Percentiles rank a stretch among this genome's conserved stretches.
Conservation (phyloP, 2,888 invertebrate genomes). For the Keiferia lycopersicella region DNA sequence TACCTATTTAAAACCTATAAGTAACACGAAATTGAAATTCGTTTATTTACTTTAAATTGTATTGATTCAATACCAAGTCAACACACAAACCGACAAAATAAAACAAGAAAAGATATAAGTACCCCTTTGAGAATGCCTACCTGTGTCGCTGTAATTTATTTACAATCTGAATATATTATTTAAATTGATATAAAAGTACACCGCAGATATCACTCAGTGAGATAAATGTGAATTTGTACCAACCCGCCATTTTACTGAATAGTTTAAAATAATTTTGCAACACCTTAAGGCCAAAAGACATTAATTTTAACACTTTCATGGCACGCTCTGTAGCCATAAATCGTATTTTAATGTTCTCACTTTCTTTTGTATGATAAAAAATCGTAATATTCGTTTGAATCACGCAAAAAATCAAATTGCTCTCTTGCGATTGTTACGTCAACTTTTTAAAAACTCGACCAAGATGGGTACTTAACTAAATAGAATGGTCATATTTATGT, state of each 20-base stretch:
- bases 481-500: too few relatives aligned
- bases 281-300: conserved; percentile 33
- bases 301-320: conserved; percentile 43
- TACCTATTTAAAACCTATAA: background rate
- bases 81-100: conserved; percentile 1
- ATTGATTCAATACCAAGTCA: background rate
- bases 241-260: conserved; percentile 18
- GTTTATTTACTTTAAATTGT: background rate
- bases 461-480: too few relatives aligned
- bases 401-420: conserved; percentile 19
- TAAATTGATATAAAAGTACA: conserved; percentile 16
- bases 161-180: conserved; percentile 19
- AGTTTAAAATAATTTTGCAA: conserved; percentile 30
- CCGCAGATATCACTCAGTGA: conserved; percentile 12
- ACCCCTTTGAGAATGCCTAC: conserved; percentile 4
- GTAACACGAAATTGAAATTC: background rate
- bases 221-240: conserved; percentile 18
- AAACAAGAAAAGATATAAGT: background rate
- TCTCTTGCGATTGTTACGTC: conserved; percentile 1
- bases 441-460: background rate
- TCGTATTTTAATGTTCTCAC: conserved; percentile 51
- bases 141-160: conserved; percentile 5
- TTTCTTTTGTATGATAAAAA: conserved; percentile 39
- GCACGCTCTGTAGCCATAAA: conserved; percentile 41
- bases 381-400: conserved; percentile 5